phyloP scores from a whole-genome alignment of 2,113 vertebrate genomes.

The Tragelaphus imberbis region DNA sequence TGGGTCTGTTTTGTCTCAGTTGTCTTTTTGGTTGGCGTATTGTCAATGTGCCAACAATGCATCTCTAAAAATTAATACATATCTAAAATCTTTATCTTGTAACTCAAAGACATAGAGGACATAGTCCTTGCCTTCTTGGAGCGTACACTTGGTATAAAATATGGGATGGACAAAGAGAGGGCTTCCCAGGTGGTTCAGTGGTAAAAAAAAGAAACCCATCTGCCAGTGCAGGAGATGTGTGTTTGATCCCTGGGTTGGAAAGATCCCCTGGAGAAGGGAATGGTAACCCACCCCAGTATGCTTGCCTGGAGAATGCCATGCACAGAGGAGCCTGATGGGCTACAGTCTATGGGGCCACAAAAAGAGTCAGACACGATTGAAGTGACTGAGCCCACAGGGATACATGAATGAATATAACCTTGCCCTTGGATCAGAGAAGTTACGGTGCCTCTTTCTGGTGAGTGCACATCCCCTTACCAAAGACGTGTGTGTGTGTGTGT shows the following conservation, averaged over 20 bases:
- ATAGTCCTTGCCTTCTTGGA: background rate
- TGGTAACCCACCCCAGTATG: background rate
- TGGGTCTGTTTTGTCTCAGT: background rate
- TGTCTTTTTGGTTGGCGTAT: background rate
- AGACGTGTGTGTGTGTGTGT: background rate
- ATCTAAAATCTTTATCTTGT: background rate
- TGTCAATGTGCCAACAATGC: background rate
- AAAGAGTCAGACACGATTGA: background rate
- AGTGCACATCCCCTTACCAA: background rate
- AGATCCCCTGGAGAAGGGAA: background rate
- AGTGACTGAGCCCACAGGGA: background rate
- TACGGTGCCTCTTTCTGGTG: background rate
- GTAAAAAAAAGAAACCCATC: background rate
- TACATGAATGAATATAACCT: background rate
- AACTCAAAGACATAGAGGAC: background rate
- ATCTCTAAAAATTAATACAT: background rate
- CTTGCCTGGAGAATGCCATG: background rate
- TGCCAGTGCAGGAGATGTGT: background rate
- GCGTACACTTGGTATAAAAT: background rate
- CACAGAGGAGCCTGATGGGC: background rate
- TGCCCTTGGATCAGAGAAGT: background rate
- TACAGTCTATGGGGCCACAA: background rate
- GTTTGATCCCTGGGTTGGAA: background rate
- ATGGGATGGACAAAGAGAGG: background rate
- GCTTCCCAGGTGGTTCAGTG: background rate